These are phyloP conservation scores for Sebastes steindachneri DNA, from an alignment of 2,797 vertebrate species.

Conservation along the genomic window DNA sequence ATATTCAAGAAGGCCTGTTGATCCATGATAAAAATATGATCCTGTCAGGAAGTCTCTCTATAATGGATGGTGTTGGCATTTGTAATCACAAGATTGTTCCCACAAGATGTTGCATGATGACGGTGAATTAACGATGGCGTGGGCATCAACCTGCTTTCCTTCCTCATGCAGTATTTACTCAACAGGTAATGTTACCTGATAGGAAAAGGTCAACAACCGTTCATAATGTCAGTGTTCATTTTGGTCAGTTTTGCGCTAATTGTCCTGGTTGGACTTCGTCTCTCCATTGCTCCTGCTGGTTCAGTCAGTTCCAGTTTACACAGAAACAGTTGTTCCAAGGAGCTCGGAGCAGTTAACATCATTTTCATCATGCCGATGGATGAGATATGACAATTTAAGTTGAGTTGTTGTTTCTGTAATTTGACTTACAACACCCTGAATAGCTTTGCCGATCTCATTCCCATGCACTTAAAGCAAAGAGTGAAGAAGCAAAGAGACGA, in stretches of 20 bases:
- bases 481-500: too few species aligned
- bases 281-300: neutral
- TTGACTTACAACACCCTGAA: neutral
- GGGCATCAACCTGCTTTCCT: neutral
- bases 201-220: neutral
- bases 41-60: slow-evolving; percentile 27
- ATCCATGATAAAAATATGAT: slow-evolving; percentile 49
- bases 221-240: neutral
- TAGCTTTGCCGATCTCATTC: neutral
- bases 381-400: neutral
- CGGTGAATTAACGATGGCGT: slow-evolving; percentile 38
- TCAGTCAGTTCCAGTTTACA: neutral
- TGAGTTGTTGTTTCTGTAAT: neutral
- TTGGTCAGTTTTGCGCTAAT: neutral
- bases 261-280: neutral
- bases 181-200: slow-evolving; percentile 7
- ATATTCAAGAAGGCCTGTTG: slow-evolving; percentile 25
- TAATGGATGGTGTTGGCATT: slow-evolving; percentile 23
- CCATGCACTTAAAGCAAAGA: neutral
- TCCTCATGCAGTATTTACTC: slow-evolving; percentile 26
- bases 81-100: slow-evolving; percentile 12
- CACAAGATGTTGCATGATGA: slow-evolving; percentile 5
- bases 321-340: neutral
- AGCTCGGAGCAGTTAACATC: neutral
- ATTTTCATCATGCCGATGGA: neutral